phyloP scores from a whole-genome alignment of 2,113 vertebrate genomes.

The Leucopsar rothschildi region DNA sequence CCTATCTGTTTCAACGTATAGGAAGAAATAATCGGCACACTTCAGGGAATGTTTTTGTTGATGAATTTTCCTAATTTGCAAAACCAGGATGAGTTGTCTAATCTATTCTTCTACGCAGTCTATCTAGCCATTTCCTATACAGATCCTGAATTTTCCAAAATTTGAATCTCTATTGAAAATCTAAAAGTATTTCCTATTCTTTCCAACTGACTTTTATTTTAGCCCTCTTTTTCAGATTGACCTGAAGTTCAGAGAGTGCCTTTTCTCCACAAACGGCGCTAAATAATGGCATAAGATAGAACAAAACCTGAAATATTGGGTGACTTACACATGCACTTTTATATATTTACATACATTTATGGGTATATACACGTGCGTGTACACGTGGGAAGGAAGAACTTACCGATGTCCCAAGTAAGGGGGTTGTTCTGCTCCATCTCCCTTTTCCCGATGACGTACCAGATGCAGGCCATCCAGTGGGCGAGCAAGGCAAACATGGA shows the following conservation, averaged over 20 bases:
- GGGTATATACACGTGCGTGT: fast-evolving
- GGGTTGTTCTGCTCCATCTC: slow-evolving; percentile 92
- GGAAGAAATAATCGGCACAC: not conserved
- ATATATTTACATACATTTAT: not conserved
- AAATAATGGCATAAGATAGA: not conserved
- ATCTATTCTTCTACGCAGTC: not conserved
- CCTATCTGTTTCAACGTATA: not conserved
- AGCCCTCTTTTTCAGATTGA: not conserved
- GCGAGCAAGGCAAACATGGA: slow-evolving; percentile 97
- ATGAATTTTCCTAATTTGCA: not conserved
- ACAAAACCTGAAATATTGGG: not conserved
- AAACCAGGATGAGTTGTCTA: not conserved
- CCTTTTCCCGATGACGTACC: slow-evolving; percentile 97
- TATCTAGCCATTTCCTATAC: not conserved
- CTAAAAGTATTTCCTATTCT: not conserved
- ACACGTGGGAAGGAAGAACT: not conserved
- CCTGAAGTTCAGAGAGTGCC: not conserved
- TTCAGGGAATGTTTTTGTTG: not conserved
- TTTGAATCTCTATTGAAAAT: not conserved
- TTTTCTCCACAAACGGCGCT: not conserved
- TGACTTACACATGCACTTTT: not conserved
- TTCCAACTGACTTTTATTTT: not conserved
- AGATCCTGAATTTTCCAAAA: not conserved
- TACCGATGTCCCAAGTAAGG: slow-evolving; percentile 94
- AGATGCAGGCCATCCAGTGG: slow-evolving; percentile 99